These are phyloP conservation scores for Steromphala cineraria DNA, from an alignment of 2,888 invertebrate genomes.

Conservation along the genomic window DNA sequence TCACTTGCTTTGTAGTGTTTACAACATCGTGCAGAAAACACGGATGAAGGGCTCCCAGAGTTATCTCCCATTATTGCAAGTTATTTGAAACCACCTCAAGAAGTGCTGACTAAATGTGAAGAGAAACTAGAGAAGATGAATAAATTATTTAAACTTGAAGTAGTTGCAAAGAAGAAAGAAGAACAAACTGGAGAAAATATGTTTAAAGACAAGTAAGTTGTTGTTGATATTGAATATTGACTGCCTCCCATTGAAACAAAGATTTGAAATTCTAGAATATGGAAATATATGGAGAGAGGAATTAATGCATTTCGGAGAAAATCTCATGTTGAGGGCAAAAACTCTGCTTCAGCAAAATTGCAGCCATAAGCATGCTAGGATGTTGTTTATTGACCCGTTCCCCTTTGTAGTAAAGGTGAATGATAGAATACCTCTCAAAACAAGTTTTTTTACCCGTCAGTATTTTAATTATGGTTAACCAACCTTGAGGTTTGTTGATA, in stretches of 20 bases:
- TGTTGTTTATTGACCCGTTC: no score
- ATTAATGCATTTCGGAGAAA: no score
- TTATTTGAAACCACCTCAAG: slow-evolving; percentile 68
- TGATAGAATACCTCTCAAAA: no score
- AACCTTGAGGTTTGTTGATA: not conserved
- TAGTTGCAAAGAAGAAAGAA: slow-evolving; percentile 66
- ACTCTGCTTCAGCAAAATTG: no score
- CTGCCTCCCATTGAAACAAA: no score
- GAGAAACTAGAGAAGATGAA: slow-evolving; percentile 64
- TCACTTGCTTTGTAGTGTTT: slow-evolving; percentile 75
- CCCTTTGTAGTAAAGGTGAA: no score
- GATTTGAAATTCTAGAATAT: no score
- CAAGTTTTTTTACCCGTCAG: no score
- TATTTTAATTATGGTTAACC: no score
- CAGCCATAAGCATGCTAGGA: no score
- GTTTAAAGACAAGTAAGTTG: slow-evolving; percentile 67
- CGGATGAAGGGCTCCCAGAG: slow-evolving; percentile 79
- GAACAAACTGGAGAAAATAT: slow-evolving; percentile 66
- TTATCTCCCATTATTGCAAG: slow-evolving; percentile 71
- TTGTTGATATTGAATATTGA: not conserved
- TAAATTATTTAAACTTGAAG: slow-evolving; percentile 69
- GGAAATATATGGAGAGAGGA: no score
- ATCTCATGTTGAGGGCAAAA: no score
- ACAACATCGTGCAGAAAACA: slow-evolving; percentile 80
- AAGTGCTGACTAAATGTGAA: slow-evolving; percentile 58